Base-by-base conservation (phyloP, 2,113 vertebrate species). In the Chauna torquata region DNA sequence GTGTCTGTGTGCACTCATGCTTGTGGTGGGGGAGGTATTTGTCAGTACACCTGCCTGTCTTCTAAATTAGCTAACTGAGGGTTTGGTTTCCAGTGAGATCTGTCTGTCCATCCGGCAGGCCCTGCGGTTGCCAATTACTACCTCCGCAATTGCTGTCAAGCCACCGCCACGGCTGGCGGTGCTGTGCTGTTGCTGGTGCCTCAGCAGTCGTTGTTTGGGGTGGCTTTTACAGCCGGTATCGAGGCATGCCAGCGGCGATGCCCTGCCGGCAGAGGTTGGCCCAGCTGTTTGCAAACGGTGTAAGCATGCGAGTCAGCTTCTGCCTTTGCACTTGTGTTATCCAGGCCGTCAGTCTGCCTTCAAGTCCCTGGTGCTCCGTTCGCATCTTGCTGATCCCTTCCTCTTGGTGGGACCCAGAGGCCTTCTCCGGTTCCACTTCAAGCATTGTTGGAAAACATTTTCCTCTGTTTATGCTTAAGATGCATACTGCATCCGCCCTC, bases 41-140 rank as follows among this genome's bases (percentile, higher is more conserved):
- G 76, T 82, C 87, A 86, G 66, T 25, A 27, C 66, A 66, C 55
- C 72, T 81, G 49, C 88, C 78, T 65, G 34, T 61, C 76, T 70
- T 78, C 61, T 52, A 24, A 50, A 65, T 62, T 18, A 88, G 28
- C 65, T 66, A 38, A 55, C 18, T 3, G 86, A 79, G 44, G 76
- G 49, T 80, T 95, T 91, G 69, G 20, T 88, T 93, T 86, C 72
- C 59, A 42, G 57, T 0, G 4, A 66, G 59, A 50, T 95, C 91
- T 77, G 2, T 85, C 55, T 90, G 59, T 62, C 82, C 50, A 24
- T 70, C 62, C 11, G 9, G 36, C 55, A 65, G 57, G 50, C 78
- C 81, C 59, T 6, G 7, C 2, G 16, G 40, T 61, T 89, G 74
- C 47, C 55, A 66, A 3, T 72, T 79, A 24, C 14, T 45, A 23